Conservation (phyloP, 2,797 vertebrate species). For the Hirundo rustica region DNA sequence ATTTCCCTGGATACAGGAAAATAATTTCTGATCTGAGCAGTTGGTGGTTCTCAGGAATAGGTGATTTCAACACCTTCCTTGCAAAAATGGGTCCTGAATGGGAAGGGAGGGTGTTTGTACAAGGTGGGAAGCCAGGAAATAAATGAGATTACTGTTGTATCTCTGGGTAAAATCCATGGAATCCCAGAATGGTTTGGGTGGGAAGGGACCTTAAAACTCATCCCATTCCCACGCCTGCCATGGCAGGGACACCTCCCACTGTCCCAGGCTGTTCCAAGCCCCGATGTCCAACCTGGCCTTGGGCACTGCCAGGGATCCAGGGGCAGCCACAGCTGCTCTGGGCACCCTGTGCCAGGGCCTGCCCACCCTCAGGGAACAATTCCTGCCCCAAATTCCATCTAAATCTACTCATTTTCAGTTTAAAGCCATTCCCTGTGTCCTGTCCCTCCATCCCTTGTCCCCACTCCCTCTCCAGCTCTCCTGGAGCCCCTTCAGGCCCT, state of each 20-base stretch:
- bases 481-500: not conserved
- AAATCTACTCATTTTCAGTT: rapidly evolving
- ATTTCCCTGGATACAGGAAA: not conserved
- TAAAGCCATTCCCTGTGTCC: not conserved
- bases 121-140: not conserved
- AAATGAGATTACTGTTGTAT: not conserved
- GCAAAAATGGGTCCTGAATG: not conserved
- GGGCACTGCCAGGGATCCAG: not conserved
- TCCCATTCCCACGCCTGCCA: rapidly evolving
- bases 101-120: not conserved
- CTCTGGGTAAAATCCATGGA: not conserved
- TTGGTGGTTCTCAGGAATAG: not conserved
- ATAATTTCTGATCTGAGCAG: not conserved
- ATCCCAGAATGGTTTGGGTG: not conserved
- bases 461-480: not conserved
- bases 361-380: not conserved
- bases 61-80: not conserved
- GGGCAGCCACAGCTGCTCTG: not conserved
- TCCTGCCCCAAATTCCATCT: rapidly evolving
- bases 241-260: not conserved
- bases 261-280: not conserved
- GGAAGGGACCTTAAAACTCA: rapidly evolving
- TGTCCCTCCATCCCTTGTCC: not conserved
- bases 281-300: not conserved
- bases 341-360: not conserved